Conservation (phyloP, 2,797 vertebrate genomes). For the Euphonia xanthogaster region DNA sequence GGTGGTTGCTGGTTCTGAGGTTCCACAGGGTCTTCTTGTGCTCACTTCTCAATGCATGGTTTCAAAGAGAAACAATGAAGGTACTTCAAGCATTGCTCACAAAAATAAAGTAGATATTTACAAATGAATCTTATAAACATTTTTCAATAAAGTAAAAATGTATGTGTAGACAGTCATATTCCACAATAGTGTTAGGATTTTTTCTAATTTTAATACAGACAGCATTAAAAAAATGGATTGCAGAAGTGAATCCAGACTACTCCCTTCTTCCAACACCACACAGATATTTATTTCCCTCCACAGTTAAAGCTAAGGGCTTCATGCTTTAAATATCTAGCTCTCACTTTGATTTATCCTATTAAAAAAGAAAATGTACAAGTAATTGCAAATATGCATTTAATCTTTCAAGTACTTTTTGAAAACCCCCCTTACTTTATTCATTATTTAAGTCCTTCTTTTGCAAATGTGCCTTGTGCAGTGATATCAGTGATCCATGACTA, state of each 20-base stretch:
- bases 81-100: not conserved
- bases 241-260: not conserved
- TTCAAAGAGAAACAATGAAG: not conserved
- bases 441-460: not conserved
- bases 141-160: not conserved
- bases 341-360: not conserved
- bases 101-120: not conserved
- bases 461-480: not conserved
- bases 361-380: not conserved
- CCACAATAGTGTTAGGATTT: rapidly evolving
- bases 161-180: not conserved
- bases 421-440: not conserved
- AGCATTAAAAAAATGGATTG: not conserved
- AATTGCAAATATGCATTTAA: not conserved
- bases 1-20: not conserved
- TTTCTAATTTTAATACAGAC: not conserved
- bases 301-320: not conserved
- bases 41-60: not conserved
- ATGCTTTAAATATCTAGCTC: not conserved
- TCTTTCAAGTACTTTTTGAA: not conserved
- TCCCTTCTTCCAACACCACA: not conserved
- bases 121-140: not conserved
- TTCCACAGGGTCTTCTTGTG: not conserved
- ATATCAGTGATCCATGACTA: not conserved
- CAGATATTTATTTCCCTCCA: not conserved